A percentile compares a stretch with the other conserved stretches of the same genome.
Conservation (phyloP, 2,888 invertebrate genomes). For the Sinhomidia bicolor region DNA sequence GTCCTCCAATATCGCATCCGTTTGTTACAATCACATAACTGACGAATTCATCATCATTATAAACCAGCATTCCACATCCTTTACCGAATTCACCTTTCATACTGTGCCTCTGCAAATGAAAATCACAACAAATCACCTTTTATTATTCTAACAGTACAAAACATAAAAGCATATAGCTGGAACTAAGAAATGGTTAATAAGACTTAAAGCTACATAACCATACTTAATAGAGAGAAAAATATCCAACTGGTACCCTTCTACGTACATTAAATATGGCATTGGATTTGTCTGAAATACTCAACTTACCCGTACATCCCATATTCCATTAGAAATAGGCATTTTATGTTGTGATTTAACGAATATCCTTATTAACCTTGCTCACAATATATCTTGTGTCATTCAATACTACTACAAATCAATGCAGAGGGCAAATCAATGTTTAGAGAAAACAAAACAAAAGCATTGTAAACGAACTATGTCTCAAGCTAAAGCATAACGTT, state of each 20-base stretch:
- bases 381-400: background rate
- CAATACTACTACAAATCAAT: background rate
- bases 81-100: conserved; percentile 73
- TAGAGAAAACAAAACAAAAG: background rate
- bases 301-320: conserved; percentile 55
- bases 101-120: conserved; percentile 79
- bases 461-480: background rate
- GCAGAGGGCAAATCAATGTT: background rate
- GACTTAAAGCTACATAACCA: conserved; percentile 37
- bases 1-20: conserved; percentile 72
- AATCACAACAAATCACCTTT: conserved; percentile 77
- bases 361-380: conserved; percentile 58
- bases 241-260: background rate
- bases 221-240: background rate
- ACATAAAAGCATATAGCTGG: background rate
- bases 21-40: conserved; percentile 58
- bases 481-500: too few species aligned
- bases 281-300: conserved; percentile 23
- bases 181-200: background rate
- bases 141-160: conserved; percentile 48
- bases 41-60: conserved; percentile 64
- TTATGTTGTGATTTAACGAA: conserved; percentile 60
- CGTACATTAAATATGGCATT: background rate
- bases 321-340: conserved; percentile 60
- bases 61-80: conserved; percentile 74